Conservation (phyloP, 2,113 vertebrate genomes). For the Ariopsis seemanni region DNA sequence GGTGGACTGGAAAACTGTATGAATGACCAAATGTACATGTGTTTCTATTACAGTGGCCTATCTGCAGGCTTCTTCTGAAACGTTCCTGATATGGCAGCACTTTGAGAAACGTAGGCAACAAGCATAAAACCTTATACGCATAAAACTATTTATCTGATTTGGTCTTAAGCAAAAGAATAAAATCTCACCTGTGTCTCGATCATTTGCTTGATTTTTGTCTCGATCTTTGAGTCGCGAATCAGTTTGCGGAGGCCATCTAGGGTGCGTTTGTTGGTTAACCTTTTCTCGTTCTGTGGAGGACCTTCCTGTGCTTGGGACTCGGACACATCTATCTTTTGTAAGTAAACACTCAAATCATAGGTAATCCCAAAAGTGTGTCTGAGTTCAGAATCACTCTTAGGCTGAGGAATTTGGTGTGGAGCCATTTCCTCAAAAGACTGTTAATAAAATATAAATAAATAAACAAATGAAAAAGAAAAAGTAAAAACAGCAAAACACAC, state of each 20-base stretch:
- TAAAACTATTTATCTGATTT: not conserved
- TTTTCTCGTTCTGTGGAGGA: slow-evolving; percentile 3
- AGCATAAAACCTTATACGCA: not conserved
- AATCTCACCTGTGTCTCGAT: slow-evolving; percentile 53
- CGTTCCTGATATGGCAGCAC: not conserved
- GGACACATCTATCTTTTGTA: slow-evolving; percentile 54
- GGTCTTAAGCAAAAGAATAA: not conserved
- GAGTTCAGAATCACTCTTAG: slow-evolving; percentile 54
- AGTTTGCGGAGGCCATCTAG: slow-evolving; percentile 59
- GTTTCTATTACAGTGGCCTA: not conserved
- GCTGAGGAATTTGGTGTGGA: not conserved
- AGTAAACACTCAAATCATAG: slow-evolving; percentile 58
- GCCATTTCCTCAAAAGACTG: slow-evolving; percentile 21
- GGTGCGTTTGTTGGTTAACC: slow-evolving; percentile 54
- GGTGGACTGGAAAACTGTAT: not conserved
- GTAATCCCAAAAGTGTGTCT: slow-evolving; percentile 64
- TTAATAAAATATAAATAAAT: not conserved
- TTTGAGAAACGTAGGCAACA: not conserved
- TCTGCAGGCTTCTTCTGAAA: not conserved
- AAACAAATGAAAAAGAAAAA: not conserved
- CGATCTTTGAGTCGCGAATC: slow-evolving; percentile 35
- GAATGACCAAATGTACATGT: not conserved
- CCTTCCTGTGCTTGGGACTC: not conserved
- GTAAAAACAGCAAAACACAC: not conserved
- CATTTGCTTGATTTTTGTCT: slow-evolving; percentile 45